phyloP scores from a whole-genome alignment of 2,888 invertebrate genomes.

The Chymomyza amoena region DNA sequence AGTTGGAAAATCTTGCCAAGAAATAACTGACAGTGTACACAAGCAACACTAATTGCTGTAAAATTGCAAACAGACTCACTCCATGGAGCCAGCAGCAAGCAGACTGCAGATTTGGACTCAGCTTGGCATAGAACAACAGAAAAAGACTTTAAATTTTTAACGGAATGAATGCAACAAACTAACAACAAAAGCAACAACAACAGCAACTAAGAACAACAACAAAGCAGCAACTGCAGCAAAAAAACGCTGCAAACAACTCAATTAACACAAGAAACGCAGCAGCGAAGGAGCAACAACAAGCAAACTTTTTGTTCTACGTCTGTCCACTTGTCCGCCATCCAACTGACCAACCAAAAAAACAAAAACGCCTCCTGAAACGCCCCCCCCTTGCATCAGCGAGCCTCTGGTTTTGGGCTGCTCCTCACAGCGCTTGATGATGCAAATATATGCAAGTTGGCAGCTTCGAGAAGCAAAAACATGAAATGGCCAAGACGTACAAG shows the following conservation, averaged over 20 bases:
- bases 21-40: conserved; percentile 54
- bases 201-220: conserved; percentile 18
- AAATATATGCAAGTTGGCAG: conserved; percentile 36
- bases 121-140: neutral
- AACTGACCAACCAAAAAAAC: neutral
- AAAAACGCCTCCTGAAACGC: neutral
- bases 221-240: conserved; percentile 13
- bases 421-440: conserved; percentile 29
- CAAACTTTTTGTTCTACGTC: conserved; percentile 7
- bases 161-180: conserved; percentile 43
- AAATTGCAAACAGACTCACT: conserved; percentile 45
- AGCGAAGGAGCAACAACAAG: neutral
- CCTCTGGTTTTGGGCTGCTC: conserved; percentile 13
- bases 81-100: neutral
- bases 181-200: conserved; percentile 7
- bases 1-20: conserved; percentile 41
- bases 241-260: conserved; percentile 52
- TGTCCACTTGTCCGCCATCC: neutral
- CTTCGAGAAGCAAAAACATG: neutral
- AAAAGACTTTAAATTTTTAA: conserved; percentile 30
- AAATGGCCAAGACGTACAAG: neutral
- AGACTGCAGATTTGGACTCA: neutral
- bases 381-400: neutral
- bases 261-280: conserved; percentile 44
- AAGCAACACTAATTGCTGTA: conserved; percentile 64